Evolutionary conservation across 2,113 vertebrate genomes (phyloP), one percentile per base, ranked within the genome.

Genomic region (Epinephelus fuscoguttatus): DNA sequence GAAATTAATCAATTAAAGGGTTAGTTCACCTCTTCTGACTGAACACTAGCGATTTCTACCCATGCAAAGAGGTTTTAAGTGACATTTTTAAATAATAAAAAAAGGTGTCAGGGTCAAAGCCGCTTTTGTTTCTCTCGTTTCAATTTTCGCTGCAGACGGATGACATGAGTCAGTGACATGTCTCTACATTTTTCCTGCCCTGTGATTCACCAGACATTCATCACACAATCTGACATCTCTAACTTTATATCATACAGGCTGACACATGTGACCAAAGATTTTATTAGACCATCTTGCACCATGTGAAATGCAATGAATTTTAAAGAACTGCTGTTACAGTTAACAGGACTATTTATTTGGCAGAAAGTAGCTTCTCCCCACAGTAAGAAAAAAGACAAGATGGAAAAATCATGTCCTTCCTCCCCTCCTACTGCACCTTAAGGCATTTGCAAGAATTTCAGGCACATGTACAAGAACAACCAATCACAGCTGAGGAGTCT

Each of bases 201-300:
- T 37, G 33, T 37, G 6, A 52, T 17, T 55, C 37, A 4, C 47
- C 6, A 52, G 45, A 60, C 45, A 53, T 52, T 61, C 67, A 70
- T 79, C 60, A 64, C 23, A 13, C 70, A 59, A 15, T 66, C 60
- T 50, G 61, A 37, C 40, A 55, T 5, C 21, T 70, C 66, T 25
- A 14, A 40, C 49, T 12, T 42, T 15, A 72, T 64, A 40, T 72
- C 40, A 23, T 37, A 49, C 19, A 49, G 25, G 40, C 50, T 23
- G 57, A 61, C 45, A 62, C 18, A 56, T 19, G 62, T 57, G 50
- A 37, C 14, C 25, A 23, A 14, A 42, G 14, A 37, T 57, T 63
- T 72, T 55, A 56, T 63, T 45, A 37, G 59, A 47, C 23, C 49
- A 64, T 57, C 78, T 25, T 37, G 37, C 49, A 17, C 3, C 0